Conservation (phyloP, 2,888 invertebrate genomes). For the Luffia ferchaultella region DNA sequence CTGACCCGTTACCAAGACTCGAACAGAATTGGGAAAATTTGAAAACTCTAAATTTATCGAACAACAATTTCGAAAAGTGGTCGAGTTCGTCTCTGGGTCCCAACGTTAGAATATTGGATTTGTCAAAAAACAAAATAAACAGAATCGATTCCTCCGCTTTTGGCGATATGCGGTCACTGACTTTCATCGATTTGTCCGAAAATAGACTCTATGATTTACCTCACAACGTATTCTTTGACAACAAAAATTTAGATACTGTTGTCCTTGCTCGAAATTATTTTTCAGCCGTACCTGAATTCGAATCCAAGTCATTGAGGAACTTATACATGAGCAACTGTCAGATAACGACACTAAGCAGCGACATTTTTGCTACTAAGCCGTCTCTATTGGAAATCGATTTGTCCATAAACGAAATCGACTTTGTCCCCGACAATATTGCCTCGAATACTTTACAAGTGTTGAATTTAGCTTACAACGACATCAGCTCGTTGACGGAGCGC, state of each 20-base stretch:
- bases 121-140: slow-evolving; percentile 73
- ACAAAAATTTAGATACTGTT: slow-evolving; percentile 62
- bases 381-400: slow-evolving; percentile 68
- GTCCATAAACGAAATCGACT: slow-evolving; percentile 71
- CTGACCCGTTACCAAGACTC: slow-evolving; percentile 41
- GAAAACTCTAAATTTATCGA: slow-evolving; percentile 63
- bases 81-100: slow-evolving; percentile 6
- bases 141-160: slow-evolving; percentile 69
- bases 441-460: slow-evolving; percentile 69
- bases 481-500: slow-evolving; percentile 64
- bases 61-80: slow-evolving; percentile 59
- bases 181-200: slow-evolving; percentile 71
- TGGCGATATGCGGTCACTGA: slow-evolving; percentile 56
- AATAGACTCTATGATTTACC: slow-evolving; percentile 70
- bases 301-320: slow-evolving; percentile 61
- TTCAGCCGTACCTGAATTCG: slow-evolving; percentile 61
- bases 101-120: slow-evolving; percentile 52
- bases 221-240: slow-evolving; percentile 61
- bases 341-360: slow-evolving; percentile 57
- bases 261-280: slow-evolving; percentile 74
- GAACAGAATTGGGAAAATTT: slow-evolving; percentile 57
- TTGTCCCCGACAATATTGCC: slow-evolving; percentile 64
- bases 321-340: slow-evolving; percentile 72
- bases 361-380: slow-evolving; percentile 62
- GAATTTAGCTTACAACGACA: slow-evolving; percentile 67